Conservation (phyloP, 1,140 invertebrate genomes). For the Heliconius hewitsoni region DNA sequence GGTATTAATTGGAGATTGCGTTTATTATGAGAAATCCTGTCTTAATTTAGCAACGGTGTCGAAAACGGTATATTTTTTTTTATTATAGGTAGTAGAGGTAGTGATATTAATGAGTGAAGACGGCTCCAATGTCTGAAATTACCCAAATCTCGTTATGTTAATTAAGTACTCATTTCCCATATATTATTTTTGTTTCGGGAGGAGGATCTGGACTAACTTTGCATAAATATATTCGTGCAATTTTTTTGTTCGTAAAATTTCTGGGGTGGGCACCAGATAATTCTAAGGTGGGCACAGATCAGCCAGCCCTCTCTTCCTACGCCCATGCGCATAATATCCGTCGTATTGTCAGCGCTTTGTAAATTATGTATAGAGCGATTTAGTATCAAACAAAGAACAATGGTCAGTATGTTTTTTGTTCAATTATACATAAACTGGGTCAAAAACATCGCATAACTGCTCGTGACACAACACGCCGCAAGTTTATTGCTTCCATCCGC, state of each 20-base stretch:
- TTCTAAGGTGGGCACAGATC: too few relatives aligned
- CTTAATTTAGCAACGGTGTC: conserved; percentile 49
- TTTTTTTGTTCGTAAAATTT: not conserved
- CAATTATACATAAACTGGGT: conserved; percentile 59
- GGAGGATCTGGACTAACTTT: too few relatives aligned
- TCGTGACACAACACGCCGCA: conserved; percentile 63
- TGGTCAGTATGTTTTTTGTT: conserved; percentile 56
- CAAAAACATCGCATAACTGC: conserved; percentile 68
- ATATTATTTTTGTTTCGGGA: conserved; percentile 17
- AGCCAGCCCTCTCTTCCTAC: too few relatives aligned
- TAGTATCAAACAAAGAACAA: conserved; percentile 46
- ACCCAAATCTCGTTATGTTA: conserved; percentile 31
- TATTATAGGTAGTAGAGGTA: too few relatives aligned
- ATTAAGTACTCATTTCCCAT: conserved; percentile 20
- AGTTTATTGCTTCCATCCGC: conserved; percentile 48
- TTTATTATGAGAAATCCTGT: conserved; percentile 42
- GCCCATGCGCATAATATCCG: not conserved
- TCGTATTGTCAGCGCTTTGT: conserved; percentile 17
- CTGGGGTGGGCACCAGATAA: too few relatives aligned
- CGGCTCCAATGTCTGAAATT: conserved; percentile 38
- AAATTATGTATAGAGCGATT: conserved; percentile 36
- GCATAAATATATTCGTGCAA: too few relatives aligned
- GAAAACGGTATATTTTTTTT: conserved; percentile 57
- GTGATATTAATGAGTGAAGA: conserved; percentile 33
- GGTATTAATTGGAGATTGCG: conserved; percentile 32